Base-by-base conservation (phyloP, 2,113 vertebrate genomes). In the Motacilla alba region DNA sequence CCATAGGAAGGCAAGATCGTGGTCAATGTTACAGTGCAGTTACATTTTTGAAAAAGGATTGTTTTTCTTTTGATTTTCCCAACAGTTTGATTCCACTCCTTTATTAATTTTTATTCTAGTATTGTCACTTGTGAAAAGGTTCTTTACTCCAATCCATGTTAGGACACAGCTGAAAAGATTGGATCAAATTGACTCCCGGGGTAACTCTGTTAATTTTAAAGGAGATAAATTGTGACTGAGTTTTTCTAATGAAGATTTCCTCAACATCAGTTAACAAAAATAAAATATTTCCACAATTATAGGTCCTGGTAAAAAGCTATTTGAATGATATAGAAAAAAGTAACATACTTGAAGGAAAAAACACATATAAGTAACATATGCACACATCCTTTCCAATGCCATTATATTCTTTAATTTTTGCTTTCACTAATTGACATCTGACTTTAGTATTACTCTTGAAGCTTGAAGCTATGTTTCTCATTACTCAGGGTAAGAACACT, bases 301-400 rank as follows among this genome's bases (percentile, higher is more conserved):
- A 70, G 2, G 10, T 74, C 6, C 1, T 37, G 4, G 30, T 80
- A 41, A 53, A 74, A 69, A 93, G 28, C 3, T 39, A 28, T 77
- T 76, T 83, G 35, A 74, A 55, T 46, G 2, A 7, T 11, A 21
- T 9, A 55, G 24, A 93, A 66, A 50, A 83, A 67, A 58, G 9
- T 41, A 52, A 69, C 41, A 19, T 66, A 35, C 35, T 73, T 76
- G 33, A 50, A 89, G 55, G 13, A 86, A 43, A 44, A 60, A 55
- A 37, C 2, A 59, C 2, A 6, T 10, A 6, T 8, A 6, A 49
- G 5, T 56, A 33, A 53, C 8, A 18, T 27, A 28, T 0, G 1
- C 5, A 16, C 5, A 16, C 2, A 59, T 33, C 12, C 6, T 16
- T 80, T 70, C 13, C 8, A 62, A 58, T 44, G 4, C 1, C 8